Conservation (phyloP, 1,140 invertebrate genomes). For the Sitobion miscanthi region DNA sequence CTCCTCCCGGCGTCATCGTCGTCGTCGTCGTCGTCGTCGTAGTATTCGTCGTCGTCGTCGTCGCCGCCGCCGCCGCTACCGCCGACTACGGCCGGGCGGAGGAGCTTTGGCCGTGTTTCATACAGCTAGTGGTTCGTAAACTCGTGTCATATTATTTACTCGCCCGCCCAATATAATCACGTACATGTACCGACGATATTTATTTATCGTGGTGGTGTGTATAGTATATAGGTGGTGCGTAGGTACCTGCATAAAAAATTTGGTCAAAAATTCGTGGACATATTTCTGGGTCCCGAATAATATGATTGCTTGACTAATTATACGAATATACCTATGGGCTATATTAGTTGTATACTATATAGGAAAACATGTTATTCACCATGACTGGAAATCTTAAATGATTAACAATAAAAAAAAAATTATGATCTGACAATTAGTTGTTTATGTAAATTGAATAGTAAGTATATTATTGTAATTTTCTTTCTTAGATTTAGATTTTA, state of each 20-base stretch:
- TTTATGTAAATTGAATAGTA: too few species aligned
- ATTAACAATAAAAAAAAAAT: background rate
- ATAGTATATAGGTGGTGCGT: too few species aligned
- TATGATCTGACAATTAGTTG: background rate
- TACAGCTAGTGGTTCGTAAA: conserved; percentile 37
- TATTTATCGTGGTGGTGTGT: background rate
- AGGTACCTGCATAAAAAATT: too few species aligned
- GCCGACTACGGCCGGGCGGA: background rate
- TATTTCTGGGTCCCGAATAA: too few species aligned
- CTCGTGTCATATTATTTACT: background rate
- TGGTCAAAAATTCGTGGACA: too few species aligned
- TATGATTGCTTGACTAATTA: too few species aligned
- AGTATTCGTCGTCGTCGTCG: background rate
- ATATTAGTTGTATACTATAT: too few species aligned
- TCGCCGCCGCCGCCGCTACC: background rate
- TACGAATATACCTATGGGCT: too few species aligned
- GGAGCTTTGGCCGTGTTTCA: conserved; percentile 5
- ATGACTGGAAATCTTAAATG: background rate
- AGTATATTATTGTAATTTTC: too few species aligned
- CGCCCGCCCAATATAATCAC: background rate
- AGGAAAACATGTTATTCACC: too few species aligned
- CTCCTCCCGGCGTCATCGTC: conserved; percentile 38
- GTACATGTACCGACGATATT: background rate
- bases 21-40: background rate
- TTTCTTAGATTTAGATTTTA: too few species aligned